Base-by-base conservation (phyloP, 2,888 invertebrate species). In the Eupithecia abbreviata region DNA sequence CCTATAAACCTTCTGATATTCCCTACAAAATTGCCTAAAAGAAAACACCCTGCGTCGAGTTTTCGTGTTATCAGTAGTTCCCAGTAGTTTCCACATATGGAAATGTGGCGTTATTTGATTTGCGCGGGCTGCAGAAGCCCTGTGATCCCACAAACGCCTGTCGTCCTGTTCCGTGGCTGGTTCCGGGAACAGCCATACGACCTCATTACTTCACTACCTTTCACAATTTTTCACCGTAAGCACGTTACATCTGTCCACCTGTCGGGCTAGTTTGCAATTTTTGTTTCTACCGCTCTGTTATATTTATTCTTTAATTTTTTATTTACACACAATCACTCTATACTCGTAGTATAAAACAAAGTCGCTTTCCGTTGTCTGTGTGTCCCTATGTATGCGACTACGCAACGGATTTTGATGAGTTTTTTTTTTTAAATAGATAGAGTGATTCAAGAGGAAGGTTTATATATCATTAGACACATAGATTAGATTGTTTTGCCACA, bases 71-170 rank as follows among this genome's bases (percentile, higher is more conserved):
- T 81, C 80, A 82, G 79, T 80, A 79, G 80, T 80, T 79, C 71
- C 80, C 77, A 79, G 80, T 81, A 80, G 81, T 80, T 80, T 71
- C 80, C 77, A 80, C 81, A 76, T 80, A 80, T 82, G 80, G 80
- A 78, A 79, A 80, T 82, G 74, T 71, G 79, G 78, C 73, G 75
- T 79, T 81, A 81, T 82, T 87, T 87, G 84, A 84, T 85, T 86
- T 84, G 82, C 84, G 77, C 51, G 78, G 79, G 80, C 79, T 86
- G 82, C 81, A 83, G 84, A 81, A 82, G 81, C 79, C 65, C 62
- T 76, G 73, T 82, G 80, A 81, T 81, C 78, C 80, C 72, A 77
- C 83, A 81, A 84, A 82, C 88, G 85, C 87, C 85, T 88, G 84
- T 80, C 80, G 78, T 12, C 72, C 75, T 75, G 71, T 65, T 76